Evolutionary conservation across 2,888 invertebrate genomes (phyloP), one percentile per base, ranked within the genome.

Genomic region (Zaprionus bogoriensis): DNA sequence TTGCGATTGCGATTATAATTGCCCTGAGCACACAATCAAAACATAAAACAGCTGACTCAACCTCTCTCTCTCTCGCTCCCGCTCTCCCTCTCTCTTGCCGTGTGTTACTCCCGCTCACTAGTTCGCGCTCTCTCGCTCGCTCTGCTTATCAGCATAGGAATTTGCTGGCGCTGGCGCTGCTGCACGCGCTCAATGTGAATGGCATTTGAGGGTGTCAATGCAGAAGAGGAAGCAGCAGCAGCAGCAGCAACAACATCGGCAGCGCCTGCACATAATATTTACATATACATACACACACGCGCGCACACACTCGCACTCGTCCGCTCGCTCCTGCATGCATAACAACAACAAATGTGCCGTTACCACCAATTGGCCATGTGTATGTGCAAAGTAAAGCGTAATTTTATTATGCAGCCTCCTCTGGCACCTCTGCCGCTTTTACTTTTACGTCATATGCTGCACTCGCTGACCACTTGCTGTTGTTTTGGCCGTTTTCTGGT

Each of bases 11-110:
- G 55, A 68, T 68, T 60, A 67, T 47, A 44, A 57, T 60, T 51
- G 39, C 68, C 46, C 42, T 36, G 66, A 30, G 66, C 65, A 77
- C 70, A 70, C 78, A 77, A 73, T 64, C 82, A 80, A 79, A 82
- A 80, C 82, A 82, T 64, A 71, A 71, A 80, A 80, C 80, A 81
- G 80, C 80, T 81, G 80, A 77, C 25, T 12, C 45, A 28, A 22
- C 44, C n/a, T 28, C 54, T 36, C 59, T 57, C 48, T 46, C 52
- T 45, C 22, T 41, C 32, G 39, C 19, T 42, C 30, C 9, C 28
- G 22, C 36, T 42, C 59, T 32, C 44, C 12, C n/a, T 41, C 23
- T n/a, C 38, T 53, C n/a, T 6, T 23, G 23, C 23, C 4, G 4
- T 5, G 23, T 5, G 4, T 23, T 23, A n/a, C 42, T 27, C 55